A percentile compares a stretch with the other conserved stretches of the same genome.
Evolutionary conservation across 2,113 vertebrate species (phyloP).

Genomic region (Vimba vimba): DNA sequence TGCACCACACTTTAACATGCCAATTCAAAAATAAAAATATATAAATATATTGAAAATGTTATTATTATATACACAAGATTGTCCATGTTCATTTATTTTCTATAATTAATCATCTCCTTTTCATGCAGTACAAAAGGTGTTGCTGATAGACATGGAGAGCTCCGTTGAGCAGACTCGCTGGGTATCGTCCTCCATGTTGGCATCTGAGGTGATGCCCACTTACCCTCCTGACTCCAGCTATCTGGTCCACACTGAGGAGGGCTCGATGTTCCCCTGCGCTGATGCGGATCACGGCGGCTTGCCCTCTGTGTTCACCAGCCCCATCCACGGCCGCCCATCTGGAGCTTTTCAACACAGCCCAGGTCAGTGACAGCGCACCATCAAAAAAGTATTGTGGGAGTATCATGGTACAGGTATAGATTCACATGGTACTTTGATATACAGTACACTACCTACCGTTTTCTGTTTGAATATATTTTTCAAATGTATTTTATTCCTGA

Average conservation of each 20-base stretch:
- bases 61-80: no score
- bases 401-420: neutral
- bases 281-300: constrained; percentile 68
- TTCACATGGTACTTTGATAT: neutral
- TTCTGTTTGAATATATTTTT: neutral
- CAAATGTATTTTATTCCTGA: neutral
- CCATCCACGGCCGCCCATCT: constrained; percentile 62
- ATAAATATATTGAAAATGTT: neutral
- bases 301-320: constrained; percentile 58
- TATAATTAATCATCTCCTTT: no score
- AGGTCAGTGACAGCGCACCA: constrained; percentile 53
- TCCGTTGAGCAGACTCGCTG: constrained; percentile 61
- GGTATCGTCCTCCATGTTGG: constrained; percentile 66
- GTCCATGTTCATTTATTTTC: no score
- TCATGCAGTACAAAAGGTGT: neutral
- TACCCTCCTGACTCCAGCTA: constrained; percentile 66
- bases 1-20: neutral
- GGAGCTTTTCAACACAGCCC: constrained; percentile 73
- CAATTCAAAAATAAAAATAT: neutral
- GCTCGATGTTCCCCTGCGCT: constrained; percentile 64
- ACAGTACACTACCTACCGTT: neutral
- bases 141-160: constrained; percentile 55
- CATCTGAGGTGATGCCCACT: constrained; percentile 67
- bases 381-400: neutral
- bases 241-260: constrained; percentile 63